Conservation (phyloP, 2,113 vertebrate species). For the Leptosomus discolor region DNA sequence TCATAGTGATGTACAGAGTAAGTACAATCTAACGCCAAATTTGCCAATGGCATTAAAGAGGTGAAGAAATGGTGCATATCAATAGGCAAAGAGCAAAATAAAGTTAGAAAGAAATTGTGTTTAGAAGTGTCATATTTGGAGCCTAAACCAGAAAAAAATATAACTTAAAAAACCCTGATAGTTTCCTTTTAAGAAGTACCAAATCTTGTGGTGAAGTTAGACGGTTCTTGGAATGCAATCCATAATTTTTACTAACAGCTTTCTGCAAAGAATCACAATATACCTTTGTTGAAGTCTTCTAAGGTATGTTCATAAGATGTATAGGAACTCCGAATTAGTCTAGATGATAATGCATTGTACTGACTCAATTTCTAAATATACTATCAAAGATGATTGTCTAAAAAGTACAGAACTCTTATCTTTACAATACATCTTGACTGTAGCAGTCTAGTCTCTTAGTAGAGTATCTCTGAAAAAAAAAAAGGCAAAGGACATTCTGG, state of each 20-base stretch:
- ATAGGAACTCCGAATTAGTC: background rate
- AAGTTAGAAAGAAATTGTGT: background rate
- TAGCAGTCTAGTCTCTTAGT: background rate
- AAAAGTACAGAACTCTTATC: background rate
- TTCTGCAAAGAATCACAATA: background rate
- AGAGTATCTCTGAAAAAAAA: background rate
- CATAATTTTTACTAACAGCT: background rate
- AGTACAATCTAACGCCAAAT: background rate
- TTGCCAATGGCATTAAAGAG: background rate
- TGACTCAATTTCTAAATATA: conserved; percentile 1
- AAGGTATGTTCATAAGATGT: background rate
- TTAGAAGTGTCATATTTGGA: background rate
- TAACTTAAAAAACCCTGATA: background rate
- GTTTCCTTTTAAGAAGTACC: background rate
- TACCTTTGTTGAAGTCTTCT: background rate
- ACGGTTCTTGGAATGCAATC: conserved; percentile 4
- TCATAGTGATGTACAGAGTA: background rate
- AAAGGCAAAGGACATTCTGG: background rate
- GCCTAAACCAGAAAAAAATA: background rate
- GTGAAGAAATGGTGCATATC: background rate
- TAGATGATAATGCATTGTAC: background rate
- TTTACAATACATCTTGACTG: background rate
- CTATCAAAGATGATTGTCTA: background rate
- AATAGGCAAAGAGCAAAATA: background rate
- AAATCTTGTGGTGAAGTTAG: background rate